A percentile compares a stretch with the other conserved stretches of the same genome.
Conservation (phyloP, 2,113 vertebrate species). For the Bagarius yarrelli region DNA sequence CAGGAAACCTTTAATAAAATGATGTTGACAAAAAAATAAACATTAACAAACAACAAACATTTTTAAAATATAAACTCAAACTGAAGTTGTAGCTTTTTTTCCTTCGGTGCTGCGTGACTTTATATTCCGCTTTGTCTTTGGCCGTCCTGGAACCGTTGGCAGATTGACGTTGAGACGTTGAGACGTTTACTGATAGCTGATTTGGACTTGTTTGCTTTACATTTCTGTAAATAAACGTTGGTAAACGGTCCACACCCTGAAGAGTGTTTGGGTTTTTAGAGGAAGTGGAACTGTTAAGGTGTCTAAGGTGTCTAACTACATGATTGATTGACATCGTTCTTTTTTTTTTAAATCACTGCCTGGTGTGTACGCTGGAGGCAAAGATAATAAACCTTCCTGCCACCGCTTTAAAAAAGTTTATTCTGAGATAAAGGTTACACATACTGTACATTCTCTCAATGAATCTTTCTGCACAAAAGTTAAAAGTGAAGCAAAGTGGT, state of each 20-base stretch:
- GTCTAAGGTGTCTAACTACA: background rate
- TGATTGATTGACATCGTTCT: background rate
- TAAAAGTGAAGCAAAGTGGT: too few relatives aligned
- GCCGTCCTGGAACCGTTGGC: background rate
- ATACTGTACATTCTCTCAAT: background rate
- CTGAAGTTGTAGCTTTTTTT: background rate
- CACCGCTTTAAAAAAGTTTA: background rate
- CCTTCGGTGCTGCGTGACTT: background rate
- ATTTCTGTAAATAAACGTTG: conserved; percentile 10
- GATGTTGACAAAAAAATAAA: too few relatives aligned
- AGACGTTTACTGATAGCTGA: background rate
- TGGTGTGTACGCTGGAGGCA: background rate
- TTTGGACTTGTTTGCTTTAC: background rate
- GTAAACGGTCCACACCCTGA: background rate
- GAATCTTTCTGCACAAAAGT: too few relatives aligned
- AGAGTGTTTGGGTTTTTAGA: background rate
- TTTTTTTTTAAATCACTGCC: background rate
- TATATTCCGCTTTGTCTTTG: background rate
- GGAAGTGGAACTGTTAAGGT: too few relatives aligned
- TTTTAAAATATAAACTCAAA: too few relatives aligned
- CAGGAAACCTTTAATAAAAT: too few relatives aligned
- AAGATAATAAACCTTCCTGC: background rate
- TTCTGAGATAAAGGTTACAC: background rate
- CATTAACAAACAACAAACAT: too few relatives aligned
- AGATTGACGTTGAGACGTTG: background rate